These are phyloP conservation scores for Berghia stephanieae DNA, from an alignment of 1,140 invertebrate species.

Conservation along the genomic window DNA sequence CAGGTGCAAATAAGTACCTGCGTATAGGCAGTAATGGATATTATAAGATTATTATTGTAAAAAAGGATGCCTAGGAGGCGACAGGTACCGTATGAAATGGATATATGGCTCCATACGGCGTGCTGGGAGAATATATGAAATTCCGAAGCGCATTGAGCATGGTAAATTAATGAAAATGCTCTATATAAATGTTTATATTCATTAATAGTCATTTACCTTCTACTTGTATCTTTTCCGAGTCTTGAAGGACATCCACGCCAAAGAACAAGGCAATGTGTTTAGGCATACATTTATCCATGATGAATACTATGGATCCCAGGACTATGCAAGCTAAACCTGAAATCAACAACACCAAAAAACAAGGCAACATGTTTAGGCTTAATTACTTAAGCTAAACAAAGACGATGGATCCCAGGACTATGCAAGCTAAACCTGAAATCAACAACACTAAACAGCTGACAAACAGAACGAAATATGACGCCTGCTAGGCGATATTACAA, in stretches of 20 bases:
- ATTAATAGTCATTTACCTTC: conserved; percentile 44
- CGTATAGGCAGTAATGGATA: too few species aligned
- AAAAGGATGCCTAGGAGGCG: too few species aligned
- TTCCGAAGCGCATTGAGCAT: too few species aligned
- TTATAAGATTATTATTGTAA: too few species aligned
- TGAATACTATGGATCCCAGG: conserved; percentile 65
- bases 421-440: conserved; percentile 69
- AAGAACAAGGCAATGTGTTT: conserved; percentile 70
- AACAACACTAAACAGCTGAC: background rate
- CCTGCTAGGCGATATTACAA: too few species aligned
- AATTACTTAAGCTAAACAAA: conserved; percentile 67
- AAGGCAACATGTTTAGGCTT: conserved; percentile 64
- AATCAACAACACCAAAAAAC: conserved; percentile 35
- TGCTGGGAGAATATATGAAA: too few species aligned
- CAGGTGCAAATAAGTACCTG: too few species aligned
- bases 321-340: conserved; percentile 70
- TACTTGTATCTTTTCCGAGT: conserved; percentile 67
- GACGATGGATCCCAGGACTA: conserved; percentile 67
- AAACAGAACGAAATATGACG: too few species aligned
- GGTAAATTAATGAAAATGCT: too few species aligned
- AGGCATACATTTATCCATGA: conserved; percentile 67
- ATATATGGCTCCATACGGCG: too few species aligned
- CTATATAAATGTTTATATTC: too few species aligned
- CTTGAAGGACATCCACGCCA: conserved; percentile 71
- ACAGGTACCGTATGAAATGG: too few species aligned